phyloP scores from a whole-genome alignment of 2,113 vertebrate genomes.

The Psittacus erithacus region DNA sequence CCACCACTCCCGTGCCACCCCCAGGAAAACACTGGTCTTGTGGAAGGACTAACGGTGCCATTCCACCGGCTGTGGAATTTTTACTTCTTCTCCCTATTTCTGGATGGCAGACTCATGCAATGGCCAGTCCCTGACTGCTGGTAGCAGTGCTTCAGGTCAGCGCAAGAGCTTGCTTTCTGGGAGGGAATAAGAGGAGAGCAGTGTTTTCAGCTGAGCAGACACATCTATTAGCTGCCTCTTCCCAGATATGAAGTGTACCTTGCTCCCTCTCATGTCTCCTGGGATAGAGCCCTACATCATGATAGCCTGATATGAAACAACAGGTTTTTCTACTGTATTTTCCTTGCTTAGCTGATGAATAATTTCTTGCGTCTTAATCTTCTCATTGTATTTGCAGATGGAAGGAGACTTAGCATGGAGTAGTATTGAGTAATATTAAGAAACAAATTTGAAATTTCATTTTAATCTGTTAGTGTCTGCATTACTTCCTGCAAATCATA shows the following conservation, averaged over 20 bases:
- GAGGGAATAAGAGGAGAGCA: not conserved
- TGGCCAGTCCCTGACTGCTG: accelerated
- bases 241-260: not conserved
- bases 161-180: not conserved
- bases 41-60: accelerated
- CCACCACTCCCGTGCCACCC: not conserved
- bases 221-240: not conserved
- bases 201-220: not conserved
- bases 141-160: not conserved
- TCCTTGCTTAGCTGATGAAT: not conserved
- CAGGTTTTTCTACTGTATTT: not conserved
- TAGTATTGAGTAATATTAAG: not conserved
- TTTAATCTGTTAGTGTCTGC: not conserved
- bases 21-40: not conserved
- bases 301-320: not conserved
- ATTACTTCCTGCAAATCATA: not conserved
- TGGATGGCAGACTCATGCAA: not conserved
- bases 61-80: not conserved
- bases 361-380: not conserved
- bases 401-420: not conserved
- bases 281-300: not conserved
- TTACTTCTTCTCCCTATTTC: accelerated
- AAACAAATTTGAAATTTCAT: not conserved
- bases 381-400: not conserved
- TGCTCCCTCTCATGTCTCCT: not conserved